phyloP scores from a whole-genome alignment of 2,113 vertebrate genomes.

The Willisornis vidua region DNA sequence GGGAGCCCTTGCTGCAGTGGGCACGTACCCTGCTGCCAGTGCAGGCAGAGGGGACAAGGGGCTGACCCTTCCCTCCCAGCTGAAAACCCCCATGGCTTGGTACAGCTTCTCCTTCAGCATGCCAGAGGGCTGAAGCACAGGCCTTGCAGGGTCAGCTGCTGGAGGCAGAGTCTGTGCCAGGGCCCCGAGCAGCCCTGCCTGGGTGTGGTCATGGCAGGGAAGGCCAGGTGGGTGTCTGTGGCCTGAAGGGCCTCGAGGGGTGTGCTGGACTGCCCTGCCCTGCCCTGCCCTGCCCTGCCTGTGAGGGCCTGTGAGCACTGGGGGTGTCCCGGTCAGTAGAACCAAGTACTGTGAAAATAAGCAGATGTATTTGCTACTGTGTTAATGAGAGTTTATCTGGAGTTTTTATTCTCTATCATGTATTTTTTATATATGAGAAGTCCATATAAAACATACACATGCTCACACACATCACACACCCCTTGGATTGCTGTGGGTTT shows the following conservation, averaged over 20 bases:
- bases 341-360: slow-evolving; percentile 76
- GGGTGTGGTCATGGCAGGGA: background rate
- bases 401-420: slow-evolving; percentile 59
- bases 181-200: background rate
- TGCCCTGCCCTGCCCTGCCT: background rate
- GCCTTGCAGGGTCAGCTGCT: background rate
- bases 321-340: slow-evolving; percentile 32
- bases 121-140: background rate
- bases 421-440: slow-evolving; percentile 71
- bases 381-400: slow-evolving; percentile 74
- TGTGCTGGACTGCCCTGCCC: too few species aligned
- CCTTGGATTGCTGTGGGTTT: slow-evolving; percentile 49
- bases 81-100: background rate
- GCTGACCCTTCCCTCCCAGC: background rate
- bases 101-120: background rate
- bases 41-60: background rate
- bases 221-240: rapidly evolving
- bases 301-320: background rate
- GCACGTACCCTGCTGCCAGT: rapidly evolving
- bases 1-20: background rate
- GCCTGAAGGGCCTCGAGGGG: background rate
- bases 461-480: slow-evolving; percentile 25
- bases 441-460: slow-evolving; percentile 50
- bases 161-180: background rate
- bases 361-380: slow-evolving; percentile 73